Evolutionary conservation across 2,113 vertebrate species (phyloP), one percentile per base, ranked within the genome.

Genomic region (Eretmochelys imbricata): DNA sequence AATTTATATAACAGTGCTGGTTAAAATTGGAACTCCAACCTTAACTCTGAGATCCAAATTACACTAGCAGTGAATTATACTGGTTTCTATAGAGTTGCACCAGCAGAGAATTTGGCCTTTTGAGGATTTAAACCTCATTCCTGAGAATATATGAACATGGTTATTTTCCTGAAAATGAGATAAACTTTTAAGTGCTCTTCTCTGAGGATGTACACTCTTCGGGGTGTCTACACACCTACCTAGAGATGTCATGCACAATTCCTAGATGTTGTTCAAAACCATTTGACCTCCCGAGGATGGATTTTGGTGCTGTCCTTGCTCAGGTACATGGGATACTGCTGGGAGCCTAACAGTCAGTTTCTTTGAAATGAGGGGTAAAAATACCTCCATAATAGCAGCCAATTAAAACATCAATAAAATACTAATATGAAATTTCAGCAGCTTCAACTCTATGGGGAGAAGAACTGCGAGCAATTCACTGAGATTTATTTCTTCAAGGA

Each of bases 231-330:
- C 35, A 16, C n/a, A 49, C 17, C 13, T 29, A 24, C 14, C 22
- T 76, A 49, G 42, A 59, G 22, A 2, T 0, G 1, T 20, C 50
- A 10, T 0, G 5, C 51, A 87, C 31, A 76, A 72, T 53, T 82
- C 80, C 82, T 46, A 62, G 5, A 84, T 50, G 88, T 87, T 31
- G 1, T 93, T 89, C 76, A 24, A 87, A 96, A 87, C 25, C 75
- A 80, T 82, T 51, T 20, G 38, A 94, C 49, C 80, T 82, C 53
- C 12, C 5, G 46, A 85, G 6, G 94, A 8, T 10, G 38, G 27
- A 91, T 42, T 54, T 84, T 59, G 83, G 81, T 13, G 31, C 62
- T 49, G 78, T 55, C 54, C 17, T 17, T 84, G 55, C 65, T 80
- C 85, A 46, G 6, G 55, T 80, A 88, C 65, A 69, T 79, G 57